Conservation (phyloP, 2,797 vertebrate genomes). For the Gouania willdenowi region DNA sequence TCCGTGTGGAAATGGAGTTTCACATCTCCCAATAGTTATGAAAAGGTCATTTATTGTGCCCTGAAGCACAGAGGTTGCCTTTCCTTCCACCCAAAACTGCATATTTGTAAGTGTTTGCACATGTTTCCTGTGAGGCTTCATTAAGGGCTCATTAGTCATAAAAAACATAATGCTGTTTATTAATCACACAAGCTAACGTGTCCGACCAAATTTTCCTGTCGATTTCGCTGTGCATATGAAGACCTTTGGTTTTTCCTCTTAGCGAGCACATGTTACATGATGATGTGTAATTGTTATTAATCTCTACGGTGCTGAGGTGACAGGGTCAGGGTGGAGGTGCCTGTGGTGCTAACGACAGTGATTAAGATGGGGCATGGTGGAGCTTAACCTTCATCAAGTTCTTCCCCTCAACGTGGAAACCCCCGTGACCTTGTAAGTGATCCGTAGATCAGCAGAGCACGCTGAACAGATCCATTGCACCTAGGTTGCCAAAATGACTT, state of each 20-base stretch:
- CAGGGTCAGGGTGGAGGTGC: slow-evolving; percentile 37
- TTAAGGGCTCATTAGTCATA: slow-evolving; percentile 28
- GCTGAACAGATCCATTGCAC: no score
- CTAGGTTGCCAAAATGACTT: no score
- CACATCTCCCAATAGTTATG: no score
- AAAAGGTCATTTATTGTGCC: no score
- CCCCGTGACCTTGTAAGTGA: slow-evolving; percentile 38
- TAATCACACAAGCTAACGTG: neutral
- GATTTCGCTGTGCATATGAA: neutral
- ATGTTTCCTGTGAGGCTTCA: slow-evolving; percentile 6
- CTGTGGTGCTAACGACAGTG: slow-evolving; percentile 53
- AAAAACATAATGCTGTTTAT: slow-evolving; percentile 20
- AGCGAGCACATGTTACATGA: neutral
- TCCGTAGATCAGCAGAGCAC: slow-evolving; percentile 5
- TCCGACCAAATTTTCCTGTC: no score
- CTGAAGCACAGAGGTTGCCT: no score
- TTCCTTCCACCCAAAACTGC: no score
- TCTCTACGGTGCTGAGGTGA: slow-evolving; percentile 41
- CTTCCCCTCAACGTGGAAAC: slow-evolving; percentile 15
- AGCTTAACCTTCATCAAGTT: slow-evolving; percentile 49
- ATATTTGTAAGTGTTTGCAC: slow-evolving; percentile 1
- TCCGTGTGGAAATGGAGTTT: no score
- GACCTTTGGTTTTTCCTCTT: neutral
- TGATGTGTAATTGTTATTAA: slow-evolving; percentile 33
- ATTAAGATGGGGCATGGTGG: slow-evolving; percentile 44